A percentile compares a stretch with the other conserved stretches of the same genome.
Evolutionary conservation across 2,797 vertebrate species (phyloP).

Genomic region (Anabacerthia variegaticeps): DNA sequence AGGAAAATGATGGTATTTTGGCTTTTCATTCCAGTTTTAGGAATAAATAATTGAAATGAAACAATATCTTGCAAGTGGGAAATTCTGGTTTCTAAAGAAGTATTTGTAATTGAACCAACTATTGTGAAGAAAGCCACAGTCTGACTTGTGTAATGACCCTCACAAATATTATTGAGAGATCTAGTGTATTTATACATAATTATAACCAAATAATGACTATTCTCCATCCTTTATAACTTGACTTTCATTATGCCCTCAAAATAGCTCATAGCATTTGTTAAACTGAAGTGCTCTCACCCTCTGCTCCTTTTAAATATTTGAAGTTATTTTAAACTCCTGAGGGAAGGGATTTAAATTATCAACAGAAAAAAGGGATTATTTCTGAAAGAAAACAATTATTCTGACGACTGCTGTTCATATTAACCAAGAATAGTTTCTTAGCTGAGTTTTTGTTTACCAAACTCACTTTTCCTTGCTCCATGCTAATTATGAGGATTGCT

Average conservation of each 20-base stretch:
- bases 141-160: background rate
- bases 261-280: background rate
- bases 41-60: background rate
- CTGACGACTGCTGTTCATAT: accelerated
- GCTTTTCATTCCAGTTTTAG: background rate
- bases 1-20: background rate
- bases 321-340: background rate
- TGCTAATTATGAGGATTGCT: constrained; percentile 7
- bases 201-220: background rate
- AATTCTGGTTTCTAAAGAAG: background rate
- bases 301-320: background rate
- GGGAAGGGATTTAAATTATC: background rate
- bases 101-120: background rate
- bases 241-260: background rate
- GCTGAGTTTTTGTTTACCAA: constrained; percentile 2
- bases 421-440: background rate
- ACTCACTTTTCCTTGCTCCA: background rate
- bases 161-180: background rate
- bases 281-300: background rate
- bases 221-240: background rate
- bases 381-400: background rate
- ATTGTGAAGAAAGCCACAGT: background rate
- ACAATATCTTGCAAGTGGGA: background rate
- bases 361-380: background rate
- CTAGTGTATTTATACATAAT: background rate